phyloP scores from a whole-genome alignment of 2,888 invertebrate species.

The Nomada ferruginata region DNA sequence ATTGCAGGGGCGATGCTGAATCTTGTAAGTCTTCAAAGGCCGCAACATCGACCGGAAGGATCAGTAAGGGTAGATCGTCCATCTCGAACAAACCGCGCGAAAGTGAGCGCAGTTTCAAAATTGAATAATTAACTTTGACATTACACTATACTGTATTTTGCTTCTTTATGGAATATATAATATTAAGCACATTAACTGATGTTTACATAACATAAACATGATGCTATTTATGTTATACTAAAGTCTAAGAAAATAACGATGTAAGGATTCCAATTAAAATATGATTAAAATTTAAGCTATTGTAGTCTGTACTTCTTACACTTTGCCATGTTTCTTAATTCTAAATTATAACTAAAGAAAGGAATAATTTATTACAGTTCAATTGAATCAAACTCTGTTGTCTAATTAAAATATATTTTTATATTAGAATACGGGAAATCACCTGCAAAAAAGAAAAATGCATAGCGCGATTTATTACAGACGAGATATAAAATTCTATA shows the following conservation, averaged over 20 bases:
- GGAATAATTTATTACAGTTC: too few species aligned
- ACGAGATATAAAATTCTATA: too few species aligned
- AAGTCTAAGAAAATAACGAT: not conserved
- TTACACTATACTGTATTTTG: too few species aligned
- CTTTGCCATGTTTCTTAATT: too few species aligned
- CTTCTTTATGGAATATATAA: not conserved
- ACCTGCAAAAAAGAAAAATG: not conserved
- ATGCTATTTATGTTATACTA: too few species aligned
- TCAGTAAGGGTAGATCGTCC: conserved; percentile 19
- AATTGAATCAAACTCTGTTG: too few species aligned
- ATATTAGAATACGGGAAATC: not conserved
- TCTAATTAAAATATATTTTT: not conserved
- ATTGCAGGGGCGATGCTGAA: conserved; percentile 38
- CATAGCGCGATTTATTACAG: not conserved
- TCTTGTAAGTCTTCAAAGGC: conserved; percentile 36
- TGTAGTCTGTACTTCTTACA: too few species aligned
- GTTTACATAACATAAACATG: too few species aligned
- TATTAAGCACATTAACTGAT: not conserved
- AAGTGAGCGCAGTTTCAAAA: not conserved
- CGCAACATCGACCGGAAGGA: conserved; percentile 22
- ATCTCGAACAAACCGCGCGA: not conserved
- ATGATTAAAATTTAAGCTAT: too few species aligned
- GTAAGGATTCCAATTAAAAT: too few species aligned
- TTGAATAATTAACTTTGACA: not conserved
- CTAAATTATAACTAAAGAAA: too few species aligned